phyloP scores from a whole-genome alignment of 2,797 vertebrate species.

The Danio choprae region DNA sequence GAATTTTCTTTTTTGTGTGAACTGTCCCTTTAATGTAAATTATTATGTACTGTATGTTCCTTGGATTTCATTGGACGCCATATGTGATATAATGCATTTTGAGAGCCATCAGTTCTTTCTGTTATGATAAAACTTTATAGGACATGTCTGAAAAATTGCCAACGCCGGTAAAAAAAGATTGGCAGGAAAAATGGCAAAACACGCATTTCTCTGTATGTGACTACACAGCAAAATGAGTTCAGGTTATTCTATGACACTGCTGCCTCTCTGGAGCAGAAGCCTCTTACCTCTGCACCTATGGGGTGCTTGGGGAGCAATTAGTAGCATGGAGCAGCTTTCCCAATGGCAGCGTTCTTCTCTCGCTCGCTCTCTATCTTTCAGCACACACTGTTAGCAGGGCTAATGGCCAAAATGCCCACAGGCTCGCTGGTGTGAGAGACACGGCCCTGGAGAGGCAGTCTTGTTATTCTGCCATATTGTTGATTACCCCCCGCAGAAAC shows the following conservation, averaged over 20 bases:
- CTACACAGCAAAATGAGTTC: slow-evolving; percentile 31
- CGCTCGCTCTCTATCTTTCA: slow-evolving; percentile 36
- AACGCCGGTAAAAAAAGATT: slow-evolving; percentile 6
- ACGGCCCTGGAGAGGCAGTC: slow-evolving; percentile 49
- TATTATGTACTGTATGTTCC: no score
- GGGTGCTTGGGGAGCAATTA: slow-evolving; percentile 61
- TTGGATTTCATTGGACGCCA: not conserved
- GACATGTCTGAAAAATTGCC: slow-evolving; percentile 25
- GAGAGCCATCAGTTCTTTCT: not conserved
- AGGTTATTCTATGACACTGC: slow-evolving; percentile 19
- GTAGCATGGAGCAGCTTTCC: slow-evolving; percentile 27
- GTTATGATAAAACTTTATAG: slow-evolving; percentile 1
- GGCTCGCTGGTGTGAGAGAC: slow-evolving; percentile 45
- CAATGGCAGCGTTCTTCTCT: slow-evolving; percentile 28
- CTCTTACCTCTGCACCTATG: slow-evolving; percentile 33
- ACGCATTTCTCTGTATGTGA: slow-evolving; percentile 8
- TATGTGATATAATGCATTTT: not conserved
- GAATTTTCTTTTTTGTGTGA: no score
- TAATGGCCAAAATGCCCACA: slow-evolving; percentile 56
- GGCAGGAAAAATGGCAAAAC: slow-evolving; percentile 20
- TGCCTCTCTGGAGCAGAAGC: slow-evolving; percentile 29
- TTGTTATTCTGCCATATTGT: slow-evolving; percentile 56
- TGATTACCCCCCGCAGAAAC: slow-evolving; percentile 32
- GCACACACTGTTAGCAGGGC: slow-evolving; percentile 52
- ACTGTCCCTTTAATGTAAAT: no score